Conservation (phyloP, 2,888 invertebrate species). For the Formica aserva region DNA sequence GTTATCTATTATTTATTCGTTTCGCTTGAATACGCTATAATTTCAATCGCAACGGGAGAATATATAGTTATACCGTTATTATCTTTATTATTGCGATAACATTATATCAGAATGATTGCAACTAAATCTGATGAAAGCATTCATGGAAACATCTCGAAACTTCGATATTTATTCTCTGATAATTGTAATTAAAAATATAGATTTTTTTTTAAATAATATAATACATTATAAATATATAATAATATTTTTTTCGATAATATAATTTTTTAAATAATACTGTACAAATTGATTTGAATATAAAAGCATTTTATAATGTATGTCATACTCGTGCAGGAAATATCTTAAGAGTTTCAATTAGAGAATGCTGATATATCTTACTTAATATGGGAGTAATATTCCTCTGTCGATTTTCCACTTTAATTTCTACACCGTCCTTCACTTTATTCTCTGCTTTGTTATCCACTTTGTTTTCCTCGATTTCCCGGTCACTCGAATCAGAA, state of each 20-base stretch:
- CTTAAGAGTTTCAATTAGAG: background rate
- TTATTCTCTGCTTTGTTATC: background rate
- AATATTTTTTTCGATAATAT: too few species aligned
- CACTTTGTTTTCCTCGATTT: slow-evolving; percentile 43
- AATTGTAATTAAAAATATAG: too few species aligned
- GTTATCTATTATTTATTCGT: background rate
- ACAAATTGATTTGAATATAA: background rate
- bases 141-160: background rate
- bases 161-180: background rate
- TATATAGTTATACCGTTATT: background rate
- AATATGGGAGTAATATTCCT: background rate
- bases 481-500: slow-evolving; percentile 70
- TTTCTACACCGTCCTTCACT: background rate
- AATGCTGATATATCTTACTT: slow-evolving; percentile 4
- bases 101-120: background rate
- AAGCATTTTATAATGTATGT: background rate
- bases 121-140: background rate
- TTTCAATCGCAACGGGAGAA: background rate
- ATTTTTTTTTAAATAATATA: too few species aligned
- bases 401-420: background rate
- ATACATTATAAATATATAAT: background rate
- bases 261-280: background rate
- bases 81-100: background rate
- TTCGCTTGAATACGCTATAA: background rate
- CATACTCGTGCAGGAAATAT: background rate